Evolutionary conservation across 1,140 invertebrate species (phyloP), one percentile per base, ranked within the genome.

Genomic region (Dreissena rostriformis): DNA sequence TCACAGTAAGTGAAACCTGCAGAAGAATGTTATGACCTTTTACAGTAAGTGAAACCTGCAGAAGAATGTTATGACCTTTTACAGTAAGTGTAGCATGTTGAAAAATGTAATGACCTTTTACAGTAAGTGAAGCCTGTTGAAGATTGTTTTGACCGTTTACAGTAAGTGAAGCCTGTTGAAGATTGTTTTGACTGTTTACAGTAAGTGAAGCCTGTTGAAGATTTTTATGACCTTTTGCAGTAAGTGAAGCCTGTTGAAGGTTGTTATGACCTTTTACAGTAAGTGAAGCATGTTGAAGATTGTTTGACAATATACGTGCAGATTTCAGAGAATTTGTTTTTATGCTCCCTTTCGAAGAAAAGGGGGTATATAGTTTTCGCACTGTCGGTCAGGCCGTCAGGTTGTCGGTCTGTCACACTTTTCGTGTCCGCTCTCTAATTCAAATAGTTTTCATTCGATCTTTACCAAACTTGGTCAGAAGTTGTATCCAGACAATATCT

Each of bases 221-320:
- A n/a, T n/a, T n/a, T n/a, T 17, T 77, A 86, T 71, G 86, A 92
- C 63, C 63, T 90, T 4, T 24, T 91, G 15, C 82, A 84, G 91
- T 91, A 87, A 82, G 89, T 88, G n/a, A 26, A 29, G 19, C 29
- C 24, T 75, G 17, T n/a, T n/a, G n/a, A n/a, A n/a, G n/a, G n/a
- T n/a, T n/a, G n/a, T n/a, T n/a, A n/a, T 71, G 86, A 92, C 63
- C 63, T 90, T 4, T 24, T 91, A 17, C 82, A 84, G 91, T 91
- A 87, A 82, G 89, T 88, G n/a, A 26, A 29, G 19, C 29, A 8
- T 75, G 17, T n/a, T n/a, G n/a, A n/a, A n/a, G n/a, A n/a, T n/a
- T n/a, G n/a, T 2, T 39, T 39, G 39, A 39, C 39, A 39, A 39
- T 39, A 39, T 39, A 8, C 8, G 2, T 39, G 39, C 39, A 39